Conservation (phyloP, 37 sponge, comb jelly and placozoan genomes). For the Haliclona indistincta region DNA sequence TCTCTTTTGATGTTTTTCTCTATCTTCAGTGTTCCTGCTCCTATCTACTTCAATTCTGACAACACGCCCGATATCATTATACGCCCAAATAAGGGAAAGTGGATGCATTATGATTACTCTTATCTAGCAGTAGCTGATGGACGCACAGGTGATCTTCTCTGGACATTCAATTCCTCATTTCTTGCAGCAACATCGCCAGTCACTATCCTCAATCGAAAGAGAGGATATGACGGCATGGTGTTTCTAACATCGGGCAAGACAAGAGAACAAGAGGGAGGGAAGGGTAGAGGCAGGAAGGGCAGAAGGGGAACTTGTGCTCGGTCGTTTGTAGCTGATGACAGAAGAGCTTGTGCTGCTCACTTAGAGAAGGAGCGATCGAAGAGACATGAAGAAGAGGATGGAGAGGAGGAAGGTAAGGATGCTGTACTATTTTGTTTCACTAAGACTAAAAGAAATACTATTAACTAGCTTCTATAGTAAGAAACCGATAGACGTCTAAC, state of each 20-base stretch:
- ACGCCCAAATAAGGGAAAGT: slow-evolving; percentile 57
- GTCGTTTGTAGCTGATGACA: background rate
- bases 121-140: slow-evolving; percentile 68
- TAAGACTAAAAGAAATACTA: background rate
- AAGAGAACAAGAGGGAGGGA: background rate
- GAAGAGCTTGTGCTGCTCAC: background rate
- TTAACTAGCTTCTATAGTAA: background rate
- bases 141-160: slow-evolving; percentile 39
- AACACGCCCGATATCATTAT: slow-evolving; percentile 64
- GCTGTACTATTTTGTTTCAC: background rate
- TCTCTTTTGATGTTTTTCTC: background rate
- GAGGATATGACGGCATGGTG: slow-evolving; percentile 59
- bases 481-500: too few relatives aligned
- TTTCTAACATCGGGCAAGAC: slow-evolving; percentile 38
- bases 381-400: slow-evolving; percentile 16
- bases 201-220: slow-evolving; percentile 11
- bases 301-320: background rate
- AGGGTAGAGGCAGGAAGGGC: background rate
- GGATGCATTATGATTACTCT: slow-evolving; percentile 60
- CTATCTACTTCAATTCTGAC: slow-evolving; percentile 68
- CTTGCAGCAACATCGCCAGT: slow-evolving; percentile 49
- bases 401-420: background rate
- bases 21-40: slow-evolving; percentile 67
- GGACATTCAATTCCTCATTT: slow-evolving; percentile 52
- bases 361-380: slow-evolving; percentile 14